A percentile compares a stretch with the other conserved stretches of the same genome.
phyloP scores from a whole-genome alignment of 2,113 vertebrate species.

The Ariopsis seemanni region DNA sequence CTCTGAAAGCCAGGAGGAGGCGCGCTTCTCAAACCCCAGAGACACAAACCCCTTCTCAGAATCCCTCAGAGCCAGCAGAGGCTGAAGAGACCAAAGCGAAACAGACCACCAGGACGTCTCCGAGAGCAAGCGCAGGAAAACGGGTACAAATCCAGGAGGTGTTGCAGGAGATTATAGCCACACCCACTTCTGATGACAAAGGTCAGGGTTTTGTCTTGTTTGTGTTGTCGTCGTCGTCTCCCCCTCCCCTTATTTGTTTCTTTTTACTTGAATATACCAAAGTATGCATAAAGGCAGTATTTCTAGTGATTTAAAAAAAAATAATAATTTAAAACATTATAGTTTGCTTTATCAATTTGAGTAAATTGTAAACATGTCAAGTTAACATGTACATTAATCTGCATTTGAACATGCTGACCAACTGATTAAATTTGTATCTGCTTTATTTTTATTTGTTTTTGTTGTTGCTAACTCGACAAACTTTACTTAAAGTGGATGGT shows the following conservation, averaged over 20 bases:
- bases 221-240: too few relatives aligned
- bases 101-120: constrained; percentile 49
- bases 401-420: too few relatives aligned
- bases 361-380: too few relatives aligned
- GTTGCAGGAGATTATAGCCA: constrained; percentile 43
- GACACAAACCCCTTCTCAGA: neutral
- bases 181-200: constrained; percentile 18
- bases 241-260: neutral
- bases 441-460: too few relatives aligned
- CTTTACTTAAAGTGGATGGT: neutral
- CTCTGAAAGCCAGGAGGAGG: constrained; percentile 57
- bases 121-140: constrained; percentile 53
- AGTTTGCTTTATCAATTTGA: too few relatives aligned
- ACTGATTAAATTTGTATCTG: too few relatives aligned
- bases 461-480: neutral
- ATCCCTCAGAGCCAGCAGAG: neutral
- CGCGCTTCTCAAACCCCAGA: neutral
- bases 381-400: too few relatives aligned
- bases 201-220: constrained; percentile 6
- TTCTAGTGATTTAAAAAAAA: neutral
- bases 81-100: constrained; percentile 9
- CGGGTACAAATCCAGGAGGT: constrained; percentile 22
- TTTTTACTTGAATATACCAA: too few relatives aligned
- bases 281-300: neutral
- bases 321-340: neutral